These are phyloP conservation scores for Xanthorhoe designata DNA, from an alignment of 2,888 invertebrate genomes.

Conservation along the genomic window DNA sequence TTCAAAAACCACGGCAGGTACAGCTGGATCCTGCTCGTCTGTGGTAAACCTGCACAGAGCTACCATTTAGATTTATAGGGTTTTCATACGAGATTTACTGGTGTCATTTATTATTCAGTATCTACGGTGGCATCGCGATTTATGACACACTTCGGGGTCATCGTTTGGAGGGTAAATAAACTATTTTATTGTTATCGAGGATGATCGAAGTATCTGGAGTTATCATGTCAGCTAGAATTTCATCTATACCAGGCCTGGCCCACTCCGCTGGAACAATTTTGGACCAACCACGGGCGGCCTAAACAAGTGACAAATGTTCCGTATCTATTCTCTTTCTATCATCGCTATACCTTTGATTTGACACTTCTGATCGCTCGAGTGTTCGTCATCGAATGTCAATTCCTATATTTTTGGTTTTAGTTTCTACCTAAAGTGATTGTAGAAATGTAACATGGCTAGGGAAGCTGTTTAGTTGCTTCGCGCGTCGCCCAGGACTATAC, in stretches of 20 bases:
- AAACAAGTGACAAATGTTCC: too few relatives aligned
- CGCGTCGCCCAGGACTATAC: too few relatives aligned
- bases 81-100: conserved; percentile 83
- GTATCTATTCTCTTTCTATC: too few relatives aligned
- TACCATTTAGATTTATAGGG: conserved; percentile 77
- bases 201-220: conserved; percentile 1
- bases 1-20: conserved; percentile 34
- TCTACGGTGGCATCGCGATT: conserved; percentile 77
- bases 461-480: too few relatives aligned
- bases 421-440: too few relatives aligned
- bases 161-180: conserved; percentile 69
- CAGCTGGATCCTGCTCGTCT: conserved; percentile 42
- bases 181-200: conserved; percentile 58
- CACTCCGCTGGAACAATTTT: too few relatives aligned
- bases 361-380: too few relatives aligned
- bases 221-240: neutral
- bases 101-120: conserved; percentile 82
- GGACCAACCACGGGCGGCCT: too few relatives aligned
- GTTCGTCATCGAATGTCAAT: too few relatives aligned
- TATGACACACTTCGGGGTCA: conserved; percentile 76
- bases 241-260: neutral
- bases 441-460: too few relatives aligned
- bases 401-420: too few relatives aligned
- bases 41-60: conserved; percentile 66
- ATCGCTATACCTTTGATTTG: too few relatives aligned